Evolutionary conservation across 1,140 invertebrate species (phyloP).

Genomic region (Zaprionus taronus): DNA sequence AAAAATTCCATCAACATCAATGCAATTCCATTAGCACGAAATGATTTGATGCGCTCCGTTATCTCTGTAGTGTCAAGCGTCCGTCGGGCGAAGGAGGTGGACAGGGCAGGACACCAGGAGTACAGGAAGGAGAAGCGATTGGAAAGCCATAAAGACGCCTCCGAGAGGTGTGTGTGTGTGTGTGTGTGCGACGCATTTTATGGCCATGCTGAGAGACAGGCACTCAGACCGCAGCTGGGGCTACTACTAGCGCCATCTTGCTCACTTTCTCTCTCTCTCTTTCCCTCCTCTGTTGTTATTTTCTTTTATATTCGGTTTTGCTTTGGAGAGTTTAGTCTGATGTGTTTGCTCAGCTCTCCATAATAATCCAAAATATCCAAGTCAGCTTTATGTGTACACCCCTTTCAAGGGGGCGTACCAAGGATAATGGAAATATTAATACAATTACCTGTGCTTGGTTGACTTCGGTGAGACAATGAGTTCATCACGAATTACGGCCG

Average conservation of each 20-base stretch:
- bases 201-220: conserved; percentile 30
- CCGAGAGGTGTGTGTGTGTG: conserved; percentile 6
- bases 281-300: background rate
- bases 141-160: conserved; percentile 72
- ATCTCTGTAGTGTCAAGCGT: conserved; percentile 57
- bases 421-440: conserved; percentile 34
- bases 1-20: conserved; percentile 75
- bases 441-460: conserved; percentile 16
- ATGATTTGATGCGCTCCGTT: conserved; percentile 75
- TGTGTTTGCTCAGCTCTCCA: conserved; percentile 34
- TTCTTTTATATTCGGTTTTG: conserved; percentile 12
- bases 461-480: conserved; percentile 6
- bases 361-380: conserved; percentile 30
- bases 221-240: conserved; percentile 31
- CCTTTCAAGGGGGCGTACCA: background rate
- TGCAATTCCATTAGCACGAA: conserved; percentile 80
- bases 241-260: background rate
- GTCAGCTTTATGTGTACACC: conserved; percentile 21
- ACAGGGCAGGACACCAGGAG: conserved; percentile 6
- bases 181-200: conserved; percentile 31
- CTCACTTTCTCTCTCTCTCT: background rate
- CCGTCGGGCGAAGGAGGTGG: conserved; percentile 10
- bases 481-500: conserved; percentile 20
- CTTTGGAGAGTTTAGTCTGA: conserved; percentile 3
- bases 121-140: conserved; percentile 44